Evolutionary conservation across 2,113 vertebrate species (phyloP).

Genomic region (Neolamprologus tretocephalus): DNA sequence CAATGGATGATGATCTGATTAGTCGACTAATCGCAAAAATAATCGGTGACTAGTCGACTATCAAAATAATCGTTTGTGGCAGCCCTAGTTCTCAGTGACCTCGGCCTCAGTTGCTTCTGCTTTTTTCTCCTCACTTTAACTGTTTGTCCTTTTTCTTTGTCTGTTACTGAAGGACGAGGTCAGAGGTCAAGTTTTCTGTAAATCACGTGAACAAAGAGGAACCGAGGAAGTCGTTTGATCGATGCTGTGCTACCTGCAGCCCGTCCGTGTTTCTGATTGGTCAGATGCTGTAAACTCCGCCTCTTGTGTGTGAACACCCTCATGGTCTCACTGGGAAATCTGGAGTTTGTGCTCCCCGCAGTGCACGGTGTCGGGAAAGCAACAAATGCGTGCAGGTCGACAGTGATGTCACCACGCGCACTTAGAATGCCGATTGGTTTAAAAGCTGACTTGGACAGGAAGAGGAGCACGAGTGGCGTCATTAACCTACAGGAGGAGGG

Average conservation of each 20-base stretch:
- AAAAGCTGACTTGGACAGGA: not conserved
- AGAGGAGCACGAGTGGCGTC: not conserved
- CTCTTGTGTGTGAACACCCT: fast-evolving
- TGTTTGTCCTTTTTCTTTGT: fast-evolving
- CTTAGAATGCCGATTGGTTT: fast-evolving
- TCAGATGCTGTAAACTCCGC: not conserved
- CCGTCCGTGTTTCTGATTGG: fast-evolving
- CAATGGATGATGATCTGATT: too few relatives aligned
- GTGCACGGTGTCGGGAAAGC: not conserved
- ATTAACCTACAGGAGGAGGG: not conserved
- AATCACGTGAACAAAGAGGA: fast-evolving
- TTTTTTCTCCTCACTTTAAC: not conserved
- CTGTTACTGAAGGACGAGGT: not conserved
- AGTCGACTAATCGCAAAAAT: too few relatives aligned
- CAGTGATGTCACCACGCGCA: not conserved
- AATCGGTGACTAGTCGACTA: too few relatives aligned
- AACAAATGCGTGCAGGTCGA: fast-evolving
- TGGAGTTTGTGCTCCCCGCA: fast-evolving
- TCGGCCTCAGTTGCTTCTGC: not conserved
- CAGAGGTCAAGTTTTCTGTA: not conserved
- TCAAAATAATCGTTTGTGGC: too few relatives aligned
- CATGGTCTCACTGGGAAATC: not conserved
- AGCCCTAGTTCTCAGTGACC: fast-evolving
- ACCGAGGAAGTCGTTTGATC: not conserved
- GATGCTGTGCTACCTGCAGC: not conserved